These are phyloP conservation scores for Leptestheria dahalacensis DNA, from an alignment of 1,140 invertebrate genomes.

Conservation along the genomic window DNA sequence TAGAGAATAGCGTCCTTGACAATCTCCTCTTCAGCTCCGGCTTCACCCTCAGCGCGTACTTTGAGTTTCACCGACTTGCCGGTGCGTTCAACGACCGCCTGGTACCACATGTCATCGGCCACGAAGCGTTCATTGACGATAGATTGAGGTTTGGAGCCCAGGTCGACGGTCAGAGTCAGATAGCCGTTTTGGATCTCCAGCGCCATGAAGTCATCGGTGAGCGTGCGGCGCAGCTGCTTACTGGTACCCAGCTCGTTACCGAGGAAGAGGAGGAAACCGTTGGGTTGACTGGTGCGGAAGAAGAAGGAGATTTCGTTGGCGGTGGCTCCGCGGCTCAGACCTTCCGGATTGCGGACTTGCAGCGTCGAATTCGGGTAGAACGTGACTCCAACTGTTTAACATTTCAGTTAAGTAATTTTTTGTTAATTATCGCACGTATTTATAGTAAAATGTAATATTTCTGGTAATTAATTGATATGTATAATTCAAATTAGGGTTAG, in stretches of 20 bases:
- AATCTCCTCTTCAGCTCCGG: constrained; percentile 38
- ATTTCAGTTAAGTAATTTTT: background rate
- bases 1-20: constrained; percentile 41
- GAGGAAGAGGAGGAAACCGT: constrained; percentile 74
- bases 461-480: constrained; percentile 21
- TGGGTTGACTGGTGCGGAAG: constrained; percentile 60
- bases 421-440: no score
- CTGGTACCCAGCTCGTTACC: constrained; percentile 64
- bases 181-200: constrained; percentile 76
- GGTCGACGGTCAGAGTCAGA: constrained; percentile 67
- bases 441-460: constrained; percentile 22
- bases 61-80: constrained; percentile 67
- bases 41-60: constrained; percentile 55
- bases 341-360: constrained; percentile 68
- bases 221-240: constrained; percentile 39
- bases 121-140: constrained; percentile 59
- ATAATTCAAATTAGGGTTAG: constrained; percentile 3
- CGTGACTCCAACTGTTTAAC: constrained; percentile 63
- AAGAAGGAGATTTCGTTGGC: constrained; percentile 72
- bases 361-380: constrained; percentile 70
- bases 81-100: constrained; percentile 71
- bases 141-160: constrained; percentile 66
- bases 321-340: constrained; percentile 61
- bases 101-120: constrained; percentile 74
- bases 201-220: constrained; percentile 80